These are phyloP conservation scores for Notospermus geniculatus DNA, from an alignment of 1,140 invertebrate genomes.

Conservation along the genomic window DNA sequence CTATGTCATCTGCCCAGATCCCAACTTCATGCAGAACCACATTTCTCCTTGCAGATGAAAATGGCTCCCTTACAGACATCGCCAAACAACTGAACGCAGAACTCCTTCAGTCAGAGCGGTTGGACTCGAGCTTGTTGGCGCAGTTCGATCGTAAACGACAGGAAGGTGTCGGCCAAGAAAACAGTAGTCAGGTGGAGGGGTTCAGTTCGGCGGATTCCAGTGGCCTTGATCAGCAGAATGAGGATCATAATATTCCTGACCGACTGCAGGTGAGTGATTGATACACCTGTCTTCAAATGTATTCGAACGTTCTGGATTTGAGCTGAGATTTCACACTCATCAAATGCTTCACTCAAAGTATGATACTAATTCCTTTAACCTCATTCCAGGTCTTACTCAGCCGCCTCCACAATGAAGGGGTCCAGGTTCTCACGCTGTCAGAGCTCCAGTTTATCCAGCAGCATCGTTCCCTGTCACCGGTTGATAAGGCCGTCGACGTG, in stretches of 20 bases:
- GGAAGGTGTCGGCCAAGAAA: slow-evolving; percentile 9
- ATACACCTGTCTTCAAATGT: neutral
- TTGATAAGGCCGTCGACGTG: slow-evolving; percentile 25
- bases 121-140: neutral
- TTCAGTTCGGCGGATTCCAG: neutral
- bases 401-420: slow-evolving; percentile 38
- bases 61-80: neutral
- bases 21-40: too few species aligned
- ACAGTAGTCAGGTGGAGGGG: neutral
- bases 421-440: slow-evolving; percentile 38
- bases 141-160: neutral
- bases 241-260: neutral
- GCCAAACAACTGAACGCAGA: neutral
- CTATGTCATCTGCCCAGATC: too few species aligned
- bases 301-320: too few species aligned
- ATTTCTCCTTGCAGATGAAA: neutral
- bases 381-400: slow-evolving; percentile 37
- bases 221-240: neutral
- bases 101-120: neutral
- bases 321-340: too few species aligned
- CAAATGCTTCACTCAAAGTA: neutral
- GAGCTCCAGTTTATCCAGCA: slow-evolving; percentile 43
- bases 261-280: neutral
- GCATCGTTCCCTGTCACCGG: slow-evolving; percentile 22
- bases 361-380: neutral